Conservation (phyloP, 2,888 invertebrate species). For the Apodemia hepburni region DNA sequence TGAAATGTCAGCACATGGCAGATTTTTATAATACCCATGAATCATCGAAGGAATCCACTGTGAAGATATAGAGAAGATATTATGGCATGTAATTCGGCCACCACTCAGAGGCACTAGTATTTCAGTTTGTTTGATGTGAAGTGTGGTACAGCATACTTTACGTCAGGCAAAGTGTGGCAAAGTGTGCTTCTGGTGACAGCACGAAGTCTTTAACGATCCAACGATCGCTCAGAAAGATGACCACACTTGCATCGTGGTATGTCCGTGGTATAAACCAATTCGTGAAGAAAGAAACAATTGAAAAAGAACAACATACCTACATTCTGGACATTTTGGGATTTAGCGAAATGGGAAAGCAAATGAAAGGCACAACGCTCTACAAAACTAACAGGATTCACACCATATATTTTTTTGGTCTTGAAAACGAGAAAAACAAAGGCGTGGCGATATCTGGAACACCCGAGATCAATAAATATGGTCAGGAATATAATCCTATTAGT, state of each 20-base stretch:
- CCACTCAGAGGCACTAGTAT: constrained; percentile 25
- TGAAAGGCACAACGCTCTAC: constrained; percentile 18
- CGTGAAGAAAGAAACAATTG: constrained; percentile 11
- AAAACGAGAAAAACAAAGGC: constrained; percentile 4
- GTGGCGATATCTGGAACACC: too few relatives aligned
- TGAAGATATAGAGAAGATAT: background rate
- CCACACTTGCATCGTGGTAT: constrained; percentile 10
- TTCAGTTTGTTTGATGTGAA: constrained; percentile 28
- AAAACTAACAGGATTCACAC: constrained; percentile 14
- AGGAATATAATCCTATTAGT: too few relatives aligned
- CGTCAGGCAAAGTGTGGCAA: background rate
- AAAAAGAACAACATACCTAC: constrained; percentile 13
- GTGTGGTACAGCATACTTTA: constrained; percentile 28
- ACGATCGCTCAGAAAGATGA: background rate
- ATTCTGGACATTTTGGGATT: constrained; percentile 15
- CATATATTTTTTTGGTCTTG: constrained; percentile 16
- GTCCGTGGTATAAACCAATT: background rate
- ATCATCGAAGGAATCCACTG: too few relatives aligned
- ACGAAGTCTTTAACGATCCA: background rate
- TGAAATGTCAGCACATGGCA: too few relatives aligned
- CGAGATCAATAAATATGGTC: too few relatives aligned
- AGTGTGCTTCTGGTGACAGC: background rate
- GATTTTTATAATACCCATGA: too few relatives aligned
- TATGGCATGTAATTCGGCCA: constrained; percentile 23
- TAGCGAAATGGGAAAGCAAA: constrained; percentile 13